Evolutionary conservation across 2,888 invertebrate genomes (phyloP), one percentile per base, ranked within the genome.

Genomic region (Sisyra nigra): DNA sequence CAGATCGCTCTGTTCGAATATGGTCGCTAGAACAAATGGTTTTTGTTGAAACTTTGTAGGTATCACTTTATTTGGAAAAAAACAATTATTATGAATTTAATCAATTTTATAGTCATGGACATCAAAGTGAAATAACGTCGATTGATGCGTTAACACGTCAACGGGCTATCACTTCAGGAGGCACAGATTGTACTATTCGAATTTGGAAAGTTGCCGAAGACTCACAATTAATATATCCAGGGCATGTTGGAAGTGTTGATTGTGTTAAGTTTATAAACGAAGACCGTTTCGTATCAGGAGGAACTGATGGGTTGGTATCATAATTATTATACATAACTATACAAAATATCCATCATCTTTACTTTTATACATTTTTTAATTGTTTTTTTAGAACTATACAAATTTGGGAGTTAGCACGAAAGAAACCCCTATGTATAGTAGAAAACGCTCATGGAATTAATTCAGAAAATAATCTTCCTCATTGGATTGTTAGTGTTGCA

Each of bases 151-250:
- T 96, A 45, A 71, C 77, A 24, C 72, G 83, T 52, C 94, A 96
- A 56, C 69, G 92, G 49, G 86, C 86, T 3, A 71, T 97, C 9
- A 87, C 93, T 1, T 75, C 85, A 13, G 96, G 97, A 11, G 92
- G 94, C 3, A 70, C 81, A 47, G 97, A 98, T 57, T 73, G 78
- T 33, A 75, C 86, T 2, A 65, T 94, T 13, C 71, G 96, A 51
- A 74, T 98, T 52, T 98, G 97, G 96, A 97, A 98, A 62, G 84
- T 98, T 45, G 78, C 83, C 1, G 96, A 97, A 65, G 97, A 97
- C 59, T 93, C 94, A 13, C 97, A 98, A 58, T 68, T 98, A 13
- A 84, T 97, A 51, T 96, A 85, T 57, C 87, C 91, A 59, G 89
- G 86, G 0, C 83, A 85, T 44, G 62, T 66, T 10, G 78, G 80